Evolutionary conservation across 2,113 vertebrate species (phyloP), one percentile per base, ranked within the genome.

Genomic region (Phylloscopus trochiloides): DNA sequence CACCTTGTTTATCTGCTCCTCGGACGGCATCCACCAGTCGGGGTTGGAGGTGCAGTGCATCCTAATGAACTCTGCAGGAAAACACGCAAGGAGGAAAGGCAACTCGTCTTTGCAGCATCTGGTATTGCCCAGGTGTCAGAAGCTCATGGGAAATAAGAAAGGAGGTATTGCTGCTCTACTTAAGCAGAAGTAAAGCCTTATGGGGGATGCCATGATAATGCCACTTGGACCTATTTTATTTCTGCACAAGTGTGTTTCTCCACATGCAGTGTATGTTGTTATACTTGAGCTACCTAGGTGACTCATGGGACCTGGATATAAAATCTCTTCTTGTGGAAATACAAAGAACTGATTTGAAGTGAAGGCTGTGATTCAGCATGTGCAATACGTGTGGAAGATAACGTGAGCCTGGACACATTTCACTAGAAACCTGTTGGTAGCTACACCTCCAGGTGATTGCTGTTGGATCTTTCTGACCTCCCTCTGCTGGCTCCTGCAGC

Each of bases 11-110:
- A 99, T 99, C 96, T 99, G 99, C 97, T 99, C 99, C 94, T 99
- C 99, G 0, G 99, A 99, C 2, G 99, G 99, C 99, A 99, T 99
- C 99, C 99, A 99, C 99, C 99, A 99, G 97, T 99, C 99, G 0
- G 98, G 99, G 97, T 99, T 99, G 94, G 99, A 99, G 88, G 99
- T 99, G 90, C 99, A 99, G 82, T 99, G 99, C 99, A 99, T 99
- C 97, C 99, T 99, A 98, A 99, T 99, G 98, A 99, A 99, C 97
- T 99, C 99, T 99, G 98, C 65, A 75, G 95, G 75, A 86, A 96
- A 61, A 97, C 47, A 96, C 0, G 91, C 47, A 96, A 88, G 70
- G 77, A 63, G 57, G 51, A 77, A 89, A 57, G 65, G 34, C 75
- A 96, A 61, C 83, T 94, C 92, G 88, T 75, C 94, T 95, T 90